Conservation (phyloP, 2,888 invertebrate species). For the Neoaliturus tenellus region DNA sequence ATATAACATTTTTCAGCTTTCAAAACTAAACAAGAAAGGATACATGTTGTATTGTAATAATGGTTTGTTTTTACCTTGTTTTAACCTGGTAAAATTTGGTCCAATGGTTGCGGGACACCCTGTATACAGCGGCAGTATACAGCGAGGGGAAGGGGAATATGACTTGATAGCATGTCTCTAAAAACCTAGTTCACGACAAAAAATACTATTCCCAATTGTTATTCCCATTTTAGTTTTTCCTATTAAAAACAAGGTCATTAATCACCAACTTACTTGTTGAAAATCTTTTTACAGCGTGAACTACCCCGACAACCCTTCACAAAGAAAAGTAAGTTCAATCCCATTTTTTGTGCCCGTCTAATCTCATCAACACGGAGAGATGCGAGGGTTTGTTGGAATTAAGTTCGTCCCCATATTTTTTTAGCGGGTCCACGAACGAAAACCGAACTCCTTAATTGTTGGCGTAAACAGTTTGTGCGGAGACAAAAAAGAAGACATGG, state of each 20-base stretch:
- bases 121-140: too few species aligned
- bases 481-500: neutral
- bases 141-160: neutral
- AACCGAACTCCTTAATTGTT: constrained; percentile 22
- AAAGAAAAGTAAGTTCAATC: neutral
- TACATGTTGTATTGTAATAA: too few species aligned
- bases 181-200: too few species aligned
- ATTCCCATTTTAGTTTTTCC: neutral
- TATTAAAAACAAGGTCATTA: neutral
- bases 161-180: too few species aligned
- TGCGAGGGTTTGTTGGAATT: neutral
- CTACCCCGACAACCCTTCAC: neutral
- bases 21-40: too few species aligned
- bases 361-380: neutral
- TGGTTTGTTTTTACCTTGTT: too few species aligned
- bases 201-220: too few species aligned
- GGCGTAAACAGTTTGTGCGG: neutral
- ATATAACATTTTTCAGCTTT: too few species aligned
- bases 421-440: neutral
- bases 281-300: neutral
- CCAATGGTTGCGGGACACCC: too few species aligned
- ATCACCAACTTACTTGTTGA: neutral
- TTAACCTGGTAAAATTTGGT: too few species aligned
- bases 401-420: constrained; percentile 17
- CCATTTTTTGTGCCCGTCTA: neutral